Conservation (phyloP, 2,113 vertebrate species). For the Plestiodon gilberti region DNA sequence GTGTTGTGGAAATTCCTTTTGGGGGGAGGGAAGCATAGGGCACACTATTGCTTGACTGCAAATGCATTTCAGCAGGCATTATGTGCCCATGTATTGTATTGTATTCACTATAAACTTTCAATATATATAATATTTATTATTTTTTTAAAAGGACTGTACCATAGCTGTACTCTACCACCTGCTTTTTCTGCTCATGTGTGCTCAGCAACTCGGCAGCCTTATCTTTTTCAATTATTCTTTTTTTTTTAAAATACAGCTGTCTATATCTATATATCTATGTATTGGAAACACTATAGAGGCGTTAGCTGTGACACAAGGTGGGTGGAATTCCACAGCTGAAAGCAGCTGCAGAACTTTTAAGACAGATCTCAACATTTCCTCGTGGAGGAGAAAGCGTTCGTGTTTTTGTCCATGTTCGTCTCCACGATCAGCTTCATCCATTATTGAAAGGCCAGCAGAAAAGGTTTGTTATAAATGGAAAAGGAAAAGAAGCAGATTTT, state of each 20-base stretch:
- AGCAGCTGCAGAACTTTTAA: slow-evolving; percentile 50
- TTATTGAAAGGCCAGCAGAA: slow-evolving; percentile 35
- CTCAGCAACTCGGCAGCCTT: slow-evolving; percentile 13
- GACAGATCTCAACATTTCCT: slow-evolving; percentile 39
- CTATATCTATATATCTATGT: not conserved
- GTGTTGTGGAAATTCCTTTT: slow-evolving; percentile 49
- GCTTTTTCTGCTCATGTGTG: slow-evolving; percentile 16
- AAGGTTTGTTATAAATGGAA: slow-evolving; percentile 38
- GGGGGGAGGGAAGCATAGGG: slow-evolving; percentile 21
- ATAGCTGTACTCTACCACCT: slow-evolving; percentile 32
- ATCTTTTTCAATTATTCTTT: not conserved
- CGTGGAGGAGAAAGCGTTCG: slow-evolving; percentile 39
- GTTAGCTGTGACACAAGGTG: slow-evolving; percentile 55
- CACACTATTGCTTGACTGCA: slow-evolving; percentile 69
- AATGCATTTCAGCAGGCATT: slow-evolving; percentile 43
- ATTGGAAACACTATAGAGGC: slow-evolving; percentile 57
- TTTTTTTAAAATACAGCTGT: not conserved
- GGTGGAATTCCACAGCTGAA: slow-evolving; percentile 51
- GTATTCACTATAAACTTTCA: not conserved
- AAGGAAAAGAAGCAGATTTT: not conserved
- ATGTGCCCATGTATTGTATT: slow-evolving; percentile 42
- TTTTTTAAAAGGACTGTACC: slow-evolving; percentile 30
- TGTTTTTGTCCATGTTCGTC: slow-evolving; percentile 36
- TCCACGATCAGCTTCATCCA: slow-evolving; percentile 12
- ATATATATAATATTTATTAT: not conserved